phyloP scores from a whole-genome alignment of 2,113 vertebrate species.

The Leptosomus discolor region DNA sequence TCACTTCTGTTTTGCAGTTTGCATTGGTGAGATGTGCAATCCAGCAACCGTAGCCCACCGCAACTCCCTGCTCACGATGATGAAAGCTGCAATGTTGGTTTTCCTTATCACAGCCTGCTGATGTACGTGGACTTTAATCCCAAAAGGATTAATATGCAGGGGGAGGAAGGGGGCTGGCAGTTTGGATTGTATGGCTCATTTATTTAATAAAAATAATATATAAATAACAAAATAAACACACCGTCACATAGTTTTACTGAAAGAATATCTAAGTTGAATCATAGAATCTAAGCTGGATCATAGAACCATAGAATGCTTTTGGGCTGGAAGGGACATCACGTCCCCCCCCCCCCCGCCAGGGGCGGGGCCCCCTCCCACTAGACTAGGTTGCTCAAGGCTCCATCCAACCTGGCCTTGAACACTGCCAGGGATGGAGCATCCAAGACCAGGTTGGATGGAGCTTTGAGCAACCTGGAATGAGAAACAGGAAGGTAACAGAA shows the following conservation, averaged over 20 bases:
- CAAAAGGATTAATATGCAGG: background rate
- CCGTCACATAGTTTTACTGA: background rate
- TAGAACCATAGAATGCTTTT: no score
- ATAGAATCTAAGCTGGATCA: no score
- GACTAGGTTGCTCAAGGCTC: no score
- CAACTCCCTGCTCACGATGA: background rate
- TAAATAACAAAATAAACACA: background rate
- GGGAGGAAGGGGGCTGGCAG: background rate
- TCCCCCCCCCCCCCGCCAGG: no score
- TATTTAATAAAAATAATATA: background rate
- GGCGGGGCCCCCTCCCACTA: no score
- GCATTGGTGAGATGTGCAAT: background rate
- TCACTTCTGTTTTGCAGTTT: background rate
- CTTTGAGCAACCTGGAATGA: no score
- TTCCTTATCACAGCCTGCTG: background rate
- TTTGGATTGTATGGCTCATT: background rate
- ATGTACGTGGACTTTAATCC: background rate
- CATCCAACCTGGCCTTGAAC: no score
- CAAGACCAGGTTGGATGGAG: no score
- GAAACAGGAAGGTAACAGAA: background rate
- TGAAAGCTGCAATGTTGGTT: background rate
- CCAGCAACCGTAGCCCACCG: rapidly evolving
- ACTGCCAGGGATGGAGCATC: no score
- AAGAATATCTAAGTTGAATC: background rate
- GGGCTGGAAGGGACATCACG: no score